A percentile compares a stretch with the other conserved stretches of the same genome.
Conservation (phyloP, 2,888 invertebrate genomes). For the Lithophane socia region DNA sequence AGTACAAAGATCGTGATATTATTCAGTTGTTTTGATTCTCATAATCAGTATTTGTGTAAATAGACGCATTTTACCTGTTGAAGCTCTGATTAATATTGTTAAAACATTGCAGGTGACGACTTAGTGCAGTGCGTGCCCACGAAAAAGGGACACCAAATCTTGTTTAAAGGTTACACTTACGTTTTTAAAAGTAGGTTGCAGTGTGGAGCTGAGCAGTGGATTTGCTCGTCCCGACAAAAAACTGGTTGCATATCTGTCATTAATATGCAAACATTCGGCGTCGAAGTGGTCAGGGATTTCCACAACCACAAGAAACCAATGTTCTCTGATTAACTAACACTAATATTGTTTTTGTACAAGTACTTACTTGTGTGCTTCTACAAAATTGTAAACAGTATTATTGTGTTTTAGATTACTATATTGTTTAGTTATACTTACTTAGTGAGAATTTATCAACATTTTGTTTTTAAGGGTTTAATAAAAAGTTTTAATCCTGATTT, state of each 20-base stretch:
- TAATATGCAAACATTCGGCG: conserved; percentile 86
- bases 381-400: conserved; percentile 24
- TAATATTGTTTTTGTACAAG: conserved; percentile 18
- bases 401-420: not conserved
- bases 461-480: conserved; percentile 1
- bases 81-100: conserved; percentile 55
- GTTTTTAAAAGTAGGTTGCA: conserved; percentile 86
- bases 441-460: not conserved
- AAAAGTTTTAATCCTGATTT: conserved; percentile 5
- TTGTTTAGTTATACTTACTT: not conserved
- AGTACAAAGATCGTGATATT: conserved; percentile 37
- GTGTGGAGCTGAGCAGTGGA: conserved; percentile 88
- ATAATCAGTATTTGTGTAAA: conserved; percentile 52
- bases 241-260: conserved; percentile 88
- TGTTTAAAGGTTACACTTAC: conserved; percentile 87
- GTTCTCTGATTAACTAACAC: conserved; percentile 74
- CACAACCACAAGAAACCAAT: conserved; percentile 88
- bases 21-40: conserved; percentile 66
- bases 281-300: conserved; percentile 86
- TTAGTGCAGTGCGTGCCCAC: conserved; percentile 87
- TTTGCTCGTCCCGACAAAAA: conserved; percentile 86
- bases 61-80: conserved; percentile 43
- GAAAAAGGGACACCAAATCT: conserved; percentile 85
- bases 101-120: conserved; percentile 83
- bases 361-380: not conserved